These are phyloP conservation scores for Spheniscus mendiculus DNA, from an alignment of 2,113 vertebrate species.

Conservation along the genomic window DNA sequence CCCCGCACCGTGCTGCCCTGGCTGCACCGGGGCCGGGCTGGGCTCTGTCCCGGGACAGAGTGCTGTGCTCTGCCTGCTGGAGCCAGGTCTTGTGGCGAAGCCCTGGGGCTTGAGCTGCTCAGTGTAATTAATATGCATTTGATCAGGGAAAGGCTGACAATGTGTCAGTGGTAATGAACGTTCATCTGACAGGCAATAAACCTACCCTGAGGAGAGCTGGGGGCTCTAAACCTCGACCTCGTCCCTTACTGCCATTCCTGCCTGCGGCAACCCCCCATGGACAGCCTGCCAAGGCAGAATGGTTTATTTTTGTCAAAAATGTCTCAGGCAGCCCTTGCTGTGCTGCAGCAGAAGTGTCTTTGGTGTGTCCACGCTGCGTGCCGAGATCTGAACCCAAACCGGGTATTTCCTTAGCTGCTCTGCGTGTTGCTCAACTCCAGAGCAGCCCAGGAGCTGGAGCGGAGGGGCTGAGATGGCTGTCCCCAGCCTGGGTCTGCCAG, in stretches of 20 bases:
- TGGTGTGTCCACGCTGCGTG: fast-evolving
- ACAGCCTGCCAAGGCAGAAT: background rate
- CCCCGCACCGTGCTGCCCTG: background rate
- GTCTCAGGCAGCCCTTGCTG: background rate
- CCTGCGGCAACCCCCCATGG: fast-evolving
- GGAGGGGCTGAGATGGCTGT: background rate
- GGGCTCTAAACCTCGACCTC: background rate
- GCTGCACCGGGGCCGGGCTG: background rate
- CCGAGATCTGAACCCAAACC: background rate
- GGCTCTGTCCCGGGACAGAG: background rate
- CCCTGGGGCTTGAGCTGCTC: background rate
- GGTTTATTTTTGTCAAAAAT: background rate
- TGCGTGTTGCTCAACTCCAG: too few relatives aligned
- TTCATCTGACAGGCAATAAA: background rate
- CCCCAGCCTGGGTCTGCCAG: background rate
- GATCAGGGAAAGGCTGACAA: background rate
- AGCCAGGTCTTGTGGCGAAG: background rate
- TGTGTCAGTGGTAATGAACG: background rate
- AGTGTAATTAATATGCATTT: background rate
- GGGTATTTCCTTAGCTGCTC: background rate
- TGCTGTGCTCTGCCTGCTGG: background rate
- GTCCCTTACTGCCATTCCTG: background rate
- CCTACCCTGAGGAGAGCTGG: background rate
- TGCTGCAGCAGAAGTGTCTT: background rate
- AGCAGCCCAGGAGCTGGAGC: background rate